phyloP scores from a whole-genome alignment of 2,797 vertebrate species.

The Eupleurogrammus muticus region DNA sequence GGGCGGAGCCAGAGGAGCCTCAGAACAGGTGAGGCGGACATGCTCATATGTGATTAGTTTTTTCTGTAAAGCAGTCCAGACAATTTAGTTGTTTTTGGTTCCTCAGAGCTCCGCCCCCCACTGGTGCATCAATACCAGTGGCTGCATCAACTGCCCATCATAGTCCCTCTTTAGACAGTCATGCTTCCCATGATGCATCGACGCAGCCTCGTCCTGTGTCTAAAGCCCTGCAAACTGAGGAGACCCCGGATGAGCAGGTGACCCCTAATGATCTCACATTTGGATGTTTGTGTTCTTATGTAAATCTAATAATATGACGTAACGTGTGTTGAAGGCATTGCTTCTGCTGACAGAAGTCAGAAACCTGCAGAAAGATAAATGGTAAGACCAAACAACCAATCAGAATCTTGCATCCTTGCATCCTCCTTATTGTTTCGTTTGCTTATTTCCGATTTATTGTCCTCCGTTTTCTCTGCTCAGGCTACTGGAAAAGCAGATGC shows the following conservation, averaged over 20 bases:
- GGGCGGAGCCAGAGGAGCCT: constrained; percentile 25
- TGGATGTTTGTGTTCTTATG: background rate
- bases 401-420: background rate
- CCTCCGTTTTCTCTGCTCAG: constrained; percentile 62
- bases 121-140: background rate
- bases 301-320: too few relatives aligned
- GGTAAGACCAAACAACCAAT: constrained; percentile 62
- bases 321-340: constrained; percentile 36
- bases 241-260: constrained; percentile 61
- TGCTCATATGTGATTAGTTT: too few relatives aligned
- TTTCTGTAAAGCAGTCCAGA: background rate
- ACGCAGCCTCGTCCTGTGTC: constrained; percentile 21
- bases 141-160: constrained; percentile 5
- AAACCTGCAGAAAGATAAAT: constrained; percentile 82
- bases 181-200: constrained; percentile 24
- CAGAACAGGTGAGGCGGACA: constrained; percentile 43
- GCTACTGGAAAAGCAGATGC: constrained; percentile 85
- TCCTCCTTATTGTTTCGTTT: background rate
- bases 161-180: background rate
- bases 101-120: constrained; percentile 36
- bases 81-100: background rate
- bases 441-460: constrained; percentile 5
- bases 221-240: constrained; percentile 74
- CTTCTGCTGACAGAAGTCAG: constrained; percentile 72
- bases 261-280: background rate